Conservation (phyloP, 2,888 invertebrate species). For the Theretra japonica region DNA sequence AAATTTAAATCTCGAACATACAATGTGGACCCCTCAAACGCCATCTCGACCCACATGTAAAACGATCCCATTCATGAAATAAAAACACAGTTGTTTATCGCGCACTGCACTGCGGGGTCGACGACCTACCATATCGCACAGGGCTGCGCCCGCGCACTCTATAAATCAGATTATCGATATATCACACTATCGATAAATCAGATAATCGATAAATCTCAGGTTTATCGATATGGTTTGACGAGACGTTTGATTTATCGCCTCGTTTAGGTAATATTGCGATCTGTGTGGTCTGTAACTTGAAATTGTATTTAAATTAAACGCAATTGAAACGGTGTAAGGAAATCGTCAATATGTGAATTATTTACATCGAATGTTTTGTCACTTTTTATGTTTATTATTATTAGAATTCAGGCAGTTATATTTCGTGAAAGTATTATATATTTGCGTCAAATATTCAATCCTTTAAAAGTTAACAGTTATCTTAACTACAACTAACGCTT, state of each 20-base stretch:
- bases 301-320: neutral
- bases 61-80: constrained; percentile 23
- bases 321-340: neutral
- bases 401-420: no score
- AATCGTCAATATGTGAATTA: no score
- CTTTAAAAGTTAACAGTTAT: no score
- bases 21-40: neutral
- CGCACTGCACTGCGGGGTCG: constrained; percentile 8
- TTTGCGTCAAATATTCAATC: no score
- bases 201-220: constrained; percentile 20
- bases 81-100: constrained; percentile 24
- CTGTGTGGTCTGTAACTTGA: neutral
- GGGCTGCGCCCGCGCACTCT: constrained; percentile 21
- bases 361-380: no score
- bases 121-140: constrained; percentile 23
- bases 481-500: no score
- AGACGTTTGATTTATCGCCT: constrained; percentile 9
- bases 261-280: neutral
- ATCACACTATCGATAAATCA: constrained; percentile 21
- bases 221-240: constrained; percentile 23
- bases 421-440: no score
- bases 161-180: constrained; percentile 24
- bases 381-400: no score
- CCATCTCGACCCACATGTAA: constrained; percentile 22
- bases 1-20: no score